Conservation (phyloP, 2,797 vertebrate species). For the Dromococcyx pavoninus region DNA sequence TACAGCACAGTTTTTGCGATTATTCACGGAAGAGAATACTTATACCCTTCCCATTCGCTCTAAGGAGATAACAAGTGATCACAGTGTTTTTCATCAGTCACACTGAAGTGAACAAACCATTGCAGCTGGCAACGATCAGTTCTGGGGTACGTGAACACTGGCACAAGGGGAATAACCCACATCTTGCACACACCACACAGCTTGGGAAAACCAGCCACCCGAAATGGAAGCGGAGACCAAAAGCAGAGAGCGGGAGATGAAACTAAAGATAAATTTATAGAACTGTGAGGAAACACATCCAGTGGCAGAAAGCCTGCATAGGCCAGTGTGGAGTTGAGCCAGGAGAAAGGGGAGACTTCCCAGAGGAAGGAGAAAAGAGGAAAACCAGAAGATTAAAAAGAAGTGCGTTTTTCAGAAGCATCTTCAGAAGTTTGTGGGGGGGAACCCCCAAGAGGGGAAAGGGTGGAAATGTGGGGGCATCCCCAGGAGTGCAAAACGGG, state of each 20-base stretch:
- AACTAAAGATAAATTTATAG: neutral
- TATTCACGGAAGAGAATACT: neutral
- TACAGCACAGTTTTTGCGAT: neutral
- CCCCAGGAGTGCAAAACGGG: no score
- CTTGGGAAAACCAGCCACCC: neutral
- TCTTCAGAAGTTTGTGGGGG: no score
- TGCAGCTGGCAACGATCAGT: neutral
- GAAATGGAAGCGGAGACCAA: neutral
- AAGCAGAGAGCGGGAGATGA: rapidly evolving
- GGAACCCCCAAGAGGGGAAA: no score
- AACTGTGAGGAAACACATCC: rapidly evolving
- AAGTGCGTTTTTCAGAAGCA: neutral
- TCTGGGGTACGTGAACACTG: neutral
- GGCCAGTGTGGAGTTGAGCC: rapidly evolving
- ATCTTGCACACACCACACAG: neutral
- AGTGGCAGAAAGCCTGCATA: neutral
- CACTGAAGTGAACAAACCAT: neutral
- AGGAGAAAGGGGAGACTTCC: no score
- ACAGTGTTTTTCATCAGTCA: neutral
- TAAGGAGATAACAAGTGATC: neutral
- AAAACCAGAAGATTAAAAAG: no score
- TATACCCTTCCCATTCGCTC: neutral
- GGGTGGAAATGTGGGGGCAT: no score
- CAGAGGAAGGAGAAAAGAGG: neutral
- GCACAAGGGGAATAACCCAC: neutral